Evolutionary conservation across 2,797 vertebrate species (phyloP), one percentile per base, ranked within the genome.

Genomic region (Limosa lapponica): DNA sequence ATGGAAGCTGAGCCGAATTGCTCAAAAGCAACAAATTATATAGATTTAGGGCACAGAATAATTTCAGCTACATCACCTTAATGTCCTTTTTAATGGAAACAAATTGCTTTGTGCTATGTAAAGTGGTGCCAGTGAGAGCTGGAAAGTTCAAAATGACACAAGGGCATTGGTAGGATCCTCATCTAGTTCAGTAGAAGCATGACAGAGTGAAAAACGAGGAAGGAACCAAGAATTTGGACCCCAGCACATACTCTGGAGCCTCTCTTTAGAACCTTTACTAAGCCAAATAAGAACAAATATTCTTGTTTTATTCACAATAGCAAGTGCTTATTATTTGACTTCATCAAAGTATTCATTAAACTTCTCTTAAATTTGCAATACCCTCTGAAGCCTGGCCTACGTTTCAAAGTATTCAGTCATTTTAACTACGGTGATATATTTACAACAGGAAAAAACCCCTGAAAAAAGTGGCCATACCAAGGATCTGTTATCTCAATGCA

Each of bases 11-110:
- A 97, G 74, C 43, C 0, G 13, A 95, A 94, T 87, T 89, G 93
- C 84, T 91, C 75, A 95, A 87, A 79, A 94, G 92, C 82, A 96
- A 94, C 79, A 93, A 93, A 95, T 95, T 73, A 90, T 85, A 78
- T 66, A 93, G 91, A 93, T 95, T 94, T 94, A 96, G 70, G 67
- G 87, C 88, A 78, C 75, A 77, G 57, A 92, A 93, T 54, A 82
- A 91, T 91, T 94, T 83, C 90, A 87, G 79, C 66, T 88, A 44
- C 82, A 86, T 85, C 81, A 79, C 86, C 52, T 83, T 89, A 90
- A 93, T 95, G 89, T 90, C 61, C 70, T 94, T 95, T 92, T 64
- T 95, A 93, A 93, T 90, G 89, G 92, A 93, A 96, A 96, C 75
- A 95, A 90, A 96, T 92, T 70, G 83, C 39, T 92, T 72, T 95